Conservation (phyloP, 2,113 vertebrate species). For the Spea multiplicata region DNA sequence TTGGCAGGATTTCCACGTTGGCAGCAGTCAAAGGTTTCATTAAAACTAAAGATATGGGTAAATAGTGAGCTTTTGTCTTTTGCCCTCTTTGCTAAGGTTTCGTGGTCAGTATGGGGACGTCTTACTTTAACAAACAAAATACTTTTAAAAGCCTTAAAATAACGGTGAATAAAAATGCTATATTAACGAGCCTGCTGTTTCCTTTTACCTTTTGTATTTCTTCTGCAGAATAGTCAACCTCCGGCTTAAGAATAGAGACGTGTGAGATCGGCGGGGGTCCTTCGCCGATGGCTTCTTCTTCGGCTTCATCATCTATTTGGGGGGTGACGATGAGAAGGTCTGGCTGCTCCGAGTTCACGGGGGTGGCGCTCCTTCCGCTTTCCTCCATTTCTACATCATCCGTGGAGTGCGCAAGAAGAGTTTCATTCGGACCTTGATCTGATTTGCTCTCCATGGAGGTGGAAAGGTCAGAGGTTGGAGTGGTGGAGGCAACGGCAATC, state of each 20-base stretch:
- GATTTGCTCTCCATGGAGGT: constrained; percentile 56
- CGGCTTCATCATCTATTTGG: constrained; percentile 40
- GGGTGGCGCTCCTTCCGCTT: constrained; percentile 91
- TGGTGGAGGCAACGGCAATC: constrained; percentile 63
- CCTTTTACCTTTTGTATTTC: constrained; percentile 83
- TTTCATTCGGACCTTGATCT: constrained; percentile 62
- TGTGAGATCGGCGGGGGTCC: constrained; percentile 45
- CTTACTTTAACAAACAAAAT: too few relatives aligned
- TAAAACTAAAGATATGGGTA: too few relatives aligned
- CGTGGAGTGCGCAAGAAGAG: constrained; percentile 62
- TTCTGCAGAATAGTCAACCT: constrained; percentile 69
- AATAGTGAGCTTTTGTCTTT: too few relatives aligned
- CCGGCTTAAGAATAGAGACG: constrained; percentile 62
- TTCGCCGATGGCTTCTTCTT: constrained; percentile 48
- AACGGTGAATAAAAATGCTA: too few relatives aligned
- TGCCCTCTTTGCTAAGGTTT: too few relatives aligned
- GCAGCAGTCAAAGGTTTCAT: too few relatives aligned
- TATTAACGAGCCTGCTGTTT: too few relatives aligned
- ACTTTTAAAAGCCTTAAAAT: too few relatives aligned
- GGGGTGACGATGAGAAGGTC: constrained; percentile 70
- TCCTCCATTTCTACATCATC: constrained; percentile 95
- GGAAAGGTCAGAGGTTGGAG: constrained; percentile 55
- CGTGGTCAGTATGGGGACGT: too few relatives aligned
- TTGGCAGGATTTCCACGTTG: too few relatives aligned
- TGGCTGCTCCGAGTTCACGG: constrained; percentile 89